A percentile compares a stretch with the other conserved stretches of the same genome.
These are phyloP conservation scores for Drosophila teissieri DNA, from an alignment of 1,140 invertebrate genomes.

Conservation along the genomic window DNA sequence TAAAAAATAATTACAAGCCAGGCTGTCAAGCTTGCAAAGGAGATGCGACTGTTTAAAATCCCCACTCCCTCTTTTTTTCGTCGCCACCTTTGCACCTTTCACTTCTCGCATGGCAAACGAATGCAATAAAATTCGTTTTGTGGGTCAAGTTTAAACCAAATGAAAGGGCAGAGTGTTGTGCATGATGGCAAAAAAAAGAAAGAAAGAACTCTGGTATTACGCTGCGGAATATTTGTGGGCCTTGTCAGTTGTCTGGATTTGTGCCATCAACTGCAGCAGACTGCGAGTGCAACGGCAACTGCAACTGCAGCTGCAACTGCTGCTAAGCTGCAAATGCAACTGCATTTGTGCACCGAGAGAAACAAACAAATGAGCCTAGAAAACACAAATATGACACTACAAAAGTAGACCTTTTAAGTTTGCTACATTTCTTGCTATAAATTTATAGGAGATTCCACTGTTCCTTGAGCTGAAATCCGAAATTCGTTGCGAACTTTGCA, in stretches of 20 bases:
- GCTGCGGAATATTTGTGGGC: background rate
- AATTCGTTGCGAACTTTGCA: conserved; percentile 34
- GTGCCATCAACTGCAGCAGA: conserved; percentile 46
- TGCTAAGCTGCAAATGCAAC: conserved; percentile 8
- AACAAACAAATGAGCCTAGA: too few species aligned
- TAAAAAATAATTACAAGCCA: conserved; percentile 42
- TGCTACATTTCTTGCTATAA: background rate
- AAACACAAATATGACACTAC: background rate
- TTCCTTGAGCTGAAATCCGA: background rate
- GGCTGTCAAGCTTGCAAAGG: background rate
- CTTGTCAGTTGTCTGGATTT: conserved; percentile 45
- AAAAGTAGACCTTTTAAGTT: too few species aligned
- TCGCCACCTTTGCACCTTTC: background rate
- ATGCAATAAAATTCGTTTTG: conserved; percentile 47
- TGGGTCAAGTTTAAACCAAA: conserved; percentile 75
- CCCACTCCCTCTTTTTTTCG: background rate
- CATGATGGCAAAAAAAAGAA: background rate
- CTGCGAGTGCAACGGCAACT: conserved; percentile 29
- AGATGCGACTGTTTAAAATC: conserved; percentile 9
- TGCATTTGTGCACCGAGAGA: background rate
- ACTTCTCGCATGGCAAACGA: conserved; percentile 24
- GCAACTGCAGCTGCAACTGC: conserved; percentile 33
- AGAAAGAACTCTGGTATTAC: background rate
- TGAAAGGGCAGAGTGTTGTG: conserved; percentile 25
- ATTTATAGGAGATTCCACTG: background rate